Conservation (phyloP, 2,113 vertebrate genomes). For the Mesitornis unicolor region DNA sequence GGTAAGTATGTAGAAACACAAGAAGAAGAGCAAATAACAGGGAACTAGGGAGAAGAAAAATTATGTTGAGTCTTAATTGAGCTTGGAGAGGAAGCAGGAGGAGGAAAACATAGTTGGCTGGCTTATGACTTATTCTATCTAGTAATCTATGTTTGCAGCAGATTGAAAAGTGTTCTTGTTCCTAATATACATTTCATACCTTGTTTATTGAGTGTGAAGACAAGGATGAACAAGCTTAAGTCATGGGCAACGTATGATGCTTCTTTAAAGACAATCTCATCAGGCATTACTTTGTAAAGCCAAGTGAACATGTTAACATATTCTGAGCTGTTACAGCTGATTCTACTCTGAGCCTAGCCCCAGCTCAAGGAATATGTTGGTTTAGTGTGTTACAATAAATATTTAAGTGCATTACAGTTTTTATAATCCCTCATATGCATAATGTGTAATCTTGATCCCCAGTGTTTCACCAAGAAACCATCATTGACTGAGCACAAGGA, state of each 20-base stretch:
- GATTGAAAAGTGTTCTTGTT: background rate
- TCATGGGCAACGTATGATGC: background rate
- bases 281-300: background rate
- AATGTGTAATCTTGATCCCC: background rate
- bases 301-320: background rate
- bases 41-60: conserved; percentile 2
- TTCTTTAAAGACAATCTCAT: background rate
- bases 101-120: background rate
- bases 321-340: background rate
- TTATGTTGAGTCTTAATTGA: conserved; percentile 22
- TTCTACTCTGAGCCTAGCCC: background rate
- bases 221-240: background rate
- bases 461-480: background rate
- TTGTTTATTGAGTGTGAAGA: background rate
- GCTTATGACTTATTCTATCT: conserved; percentile 37
- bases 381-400: background rate
- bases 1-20: background rate
- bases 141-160: background rate
- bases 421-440: background rate
- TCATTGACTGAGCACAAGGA: background rate
- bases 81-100: conserved; percentile 30
- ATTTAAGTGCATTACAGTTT: background rate
- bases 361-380: background rate
- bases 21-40: conserved; percentile 45
- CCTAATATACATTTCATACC: background rate